Evolutionary conservation across 2,113 vertebrate genomes (phyloP), one percentile per base, ranked within the genome.

Genomic region (Hydrochoerus hydrochaeris): DNA sequence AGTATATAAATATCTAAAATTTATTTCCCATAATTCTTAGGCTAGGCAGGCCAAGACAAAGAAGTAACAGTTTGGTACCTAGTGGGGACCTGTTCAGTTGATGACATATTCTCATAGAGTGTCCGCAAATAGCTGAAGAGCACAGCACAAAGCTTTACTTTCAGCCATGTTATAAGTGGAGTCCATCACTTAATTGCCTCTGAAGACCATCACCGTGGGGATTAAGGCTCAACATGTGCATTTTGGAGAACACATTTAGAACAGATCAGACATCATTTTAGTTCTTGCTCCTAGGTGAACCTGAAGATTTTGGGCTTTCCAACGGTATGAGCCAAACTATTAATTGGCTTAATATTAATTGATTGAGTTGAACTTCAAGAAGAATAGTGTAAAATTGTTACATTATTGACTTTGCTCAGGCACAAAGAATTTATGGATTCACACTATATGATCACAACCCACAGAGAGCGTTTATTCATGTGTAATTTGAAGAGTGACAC

Each of bases 281-380:
- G n/a, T 49, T 85, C 67, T 46, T 90, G 13, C 2, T 12, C 63
- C 60, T 5, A 88, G 13, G 7, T 52, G 19, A 86, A 46, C 44
- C 63, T 78, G 3, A 71, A 67, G 38, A 71, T 67, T 46, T 54
- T 86, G 30, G 63, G 65, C 32, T 82, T 90, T 49, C 69, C 80
- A 57, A 84, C 17, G 44, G 4, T 26, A 12, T 58, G 52, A 93
- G 49, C 28, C 58, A 75, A 69, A 46, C 4, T 46, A 30, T 94
- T 86, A 80, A 8, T 97, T 91, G 90, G 6, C 28, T 90, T 83
- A 88, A 80, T n/a, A n/a, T n/a, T n/a, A n/a, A 20, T 52, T 1
- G 5, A 7, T 35, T 71, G 41, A 85, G 19, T 69, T 32, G 83
- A 94, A 41, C 87, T 95, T 85, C 81, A 65, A 62, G 62, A 96